Evolutionary conservation across 1,140 invertebrate genomes (phyloP).

Genomic region (Eubasilissa regina): DNA sequence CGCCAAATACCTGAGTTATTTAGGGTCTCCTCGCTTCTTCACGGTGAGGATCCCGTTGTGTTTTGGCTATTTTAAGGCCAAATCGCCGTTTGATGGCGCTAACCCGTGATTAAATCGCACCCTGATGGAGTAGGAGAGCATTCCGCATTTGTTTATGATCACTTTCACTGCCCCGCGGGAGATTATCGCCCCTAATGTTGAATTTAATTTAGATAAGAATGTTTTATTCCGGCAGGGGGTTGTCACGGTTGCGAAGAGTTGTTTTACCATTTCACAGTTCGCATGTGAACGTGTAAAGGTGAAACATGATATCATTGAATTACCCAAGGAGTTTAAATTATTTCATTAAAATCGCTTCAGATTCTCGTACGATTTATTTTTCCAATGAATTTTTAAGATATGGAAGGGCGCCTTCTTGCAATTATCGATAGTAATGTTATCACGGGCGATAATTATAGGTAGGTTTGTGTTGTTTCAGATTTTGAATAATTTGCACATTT

Average conservation of each 20-base stretch:
- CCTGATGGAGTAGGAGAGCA: neutral
- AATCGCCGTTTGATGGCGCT: conserved; percentile 42
- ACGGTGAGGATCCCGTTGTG: conserved; percentile 34
- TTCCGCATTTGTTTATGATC: conserved; percentile 30
- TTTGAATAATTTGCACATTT: too few relatives aligned
- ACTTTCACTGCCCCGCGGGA: conserved; percentile 6
- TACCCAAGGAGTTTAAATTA: too few relatives aligned
- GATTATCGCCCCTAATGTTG: conserved; percentile 21
- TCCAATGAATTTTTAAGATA: too few relatives aligned
- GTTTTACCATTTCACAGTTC: neutral
- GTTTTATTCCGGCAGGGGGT: conserved; percentile 4
- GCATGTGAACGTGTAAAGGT: too few relatives aligned
- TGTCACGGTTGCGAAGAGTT: neutral
- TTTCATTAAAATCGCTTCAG: too few relatives aligned
- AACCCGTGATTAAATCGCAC: conserved; percentile 38
- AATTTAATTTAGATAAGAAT: conserved; percentile 43
- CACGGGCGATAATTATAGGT: too few relatives aligned
- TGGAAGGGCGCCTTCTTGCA: too few relatives aligned
- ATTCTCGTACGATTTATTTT: too few relatives aligned
- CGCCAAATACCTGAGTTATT: conserved; percentile 32
- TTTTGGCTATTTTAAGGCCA: conserved; percentile 44
- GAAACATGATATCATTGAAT: too few relatives aligned
- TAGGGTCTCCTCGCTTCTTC: conserved; percentile 23
- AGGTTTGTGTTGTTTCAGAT: too few relatives aligned
- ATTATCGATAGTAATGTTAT: too few relatives aligned